phyloP scores from a whole-genome alignment of 2,113 vertebrate species.

The Trichomycterus rosablanca region DNA sequence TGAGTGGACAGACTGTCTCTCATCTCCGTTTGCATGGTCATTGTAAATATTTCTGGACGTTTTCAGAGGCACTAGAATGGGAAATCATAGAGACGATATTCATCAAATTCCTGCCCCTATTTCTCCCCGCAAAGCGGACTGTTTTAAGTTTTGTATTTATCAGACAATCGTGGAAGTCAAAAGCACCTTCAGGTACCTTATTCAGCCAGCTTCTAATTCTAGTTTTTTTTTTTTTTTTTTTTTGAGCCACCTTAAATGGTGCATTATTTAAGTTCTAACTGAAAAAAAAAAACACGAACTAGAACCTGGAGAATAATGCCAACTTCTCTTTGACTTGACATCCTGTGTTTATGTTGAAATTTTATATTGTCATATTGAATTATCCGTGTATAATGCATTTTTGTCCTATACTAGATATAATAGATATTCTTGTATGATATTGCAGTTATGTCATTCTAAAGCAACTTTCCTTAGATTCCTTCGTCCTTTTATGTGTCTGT shows the following conservation, averaged over 20 bases:
- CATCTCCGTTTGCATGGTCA: slow-evolving; percentile 43
- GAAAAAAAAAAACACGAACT: no score
- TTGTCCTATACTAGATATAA: slow-evolving; percentile 27
- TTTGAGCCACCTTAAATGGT: slow-evolving; percentile 52
- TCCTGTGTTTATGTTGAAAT: slow-evolving; percentile 53
- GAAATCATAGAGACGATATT: slow-evolving; percentile 24
- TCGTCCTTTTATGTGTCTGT: slow-evolving; percentile 72
- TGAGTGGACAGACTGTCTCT: slow-evolving; percentile 35
- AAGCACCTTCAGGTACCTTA: slow-evolving; percentile 76
- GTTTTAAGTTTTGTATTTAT: slow-evolving; percentile 62
- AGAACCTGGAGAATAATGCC: no score
- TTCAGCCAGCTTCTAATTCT: neutral
- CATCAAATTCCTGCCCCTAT: slow-evolving; percentile 4
- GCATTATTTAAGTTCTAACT: no score
- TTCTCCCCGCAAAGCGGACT: slow-evolving; percentile 32
- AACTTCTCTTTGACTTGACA: slow-evolving; percentile 83
- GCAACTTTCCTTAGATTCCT: slow-evolving; percentile 37
- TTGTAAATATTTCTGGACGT: slow-evolving; percentile 37
- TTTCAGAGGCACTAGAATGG: slow-evolving; percentile 36
- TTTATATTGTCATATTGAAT: slow-evolving; percentile 47
- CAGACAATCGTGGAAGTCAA: slow-evolving; percentile 89
- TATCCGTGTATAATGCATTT: slow-evolving; percentile 36
- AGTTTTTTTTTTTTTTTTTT: no score
- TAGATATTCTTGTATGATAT: slow-evolving; percentile 39
- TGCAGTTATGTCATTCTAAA: slow-evolving; percentile 28